Evolutionary conservation across 2,113 vertebrate species (phyloP).

Genomic region (Indicator maculatus): DNA sequence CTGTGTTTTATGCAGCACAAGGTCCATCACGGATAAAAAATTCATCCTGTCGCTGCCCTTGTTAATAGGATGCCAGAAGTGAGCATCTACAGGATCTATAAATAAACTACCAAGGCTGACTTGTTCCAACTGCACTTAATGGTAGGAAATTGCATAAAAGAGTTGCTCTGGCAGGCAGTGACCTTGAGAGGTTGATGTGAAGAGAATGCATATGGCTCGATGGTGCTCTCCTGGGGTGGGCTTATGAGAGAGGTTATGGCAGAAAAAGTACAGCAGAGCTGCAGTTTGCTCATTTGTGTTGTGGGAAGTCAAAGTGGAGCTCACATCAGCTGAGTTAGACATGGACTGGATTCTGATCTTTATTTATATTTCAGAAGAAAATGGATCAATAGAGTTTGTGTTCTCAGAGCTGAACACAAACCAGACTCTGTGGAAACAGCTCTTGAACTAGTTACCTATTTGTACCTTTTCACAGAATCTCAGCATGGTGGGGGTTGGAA

Average conservation of each 20-base stretch:
- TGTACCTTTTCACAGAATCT: no score
- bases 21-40: slow-evolving; percentile 33
- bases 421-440: background rate
- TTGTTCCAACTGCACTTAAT: background rate
- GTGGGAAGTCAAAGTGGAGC: background rate
- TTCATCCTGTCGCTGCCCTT: background rate
- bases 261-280: background rate
- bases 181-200: slow-evolving; percentile 6
- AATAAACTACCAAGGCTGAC: slow-evolving; percentile 6
- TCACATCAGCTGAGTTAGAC: background rate
- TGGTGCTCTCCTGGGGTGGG: background rate
- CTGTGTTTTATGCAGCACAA: slow-evolving; percentile 20
- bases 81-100: background rate
- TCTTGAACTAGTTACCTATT: background rate
- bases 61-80: slow-evolving; percentile 24
- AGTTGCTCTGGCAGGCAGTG: background rate
- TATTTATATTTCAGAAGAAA: background rate
- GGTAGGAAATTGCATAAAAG: background rate
- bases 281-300: background rate
- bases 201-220: background rate
- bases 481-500: no score
- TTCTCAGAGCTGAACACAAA: background rate
- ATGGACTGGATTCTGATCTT: background rate
- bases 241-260: background rate
- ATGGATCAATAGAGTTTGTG: background rate